Evolutionary conservation across 2,888 invertebrate genomes (phyloP), one percentile per base, ranked within the genome.

Genomic region (Coremacera marginata): DNA sequence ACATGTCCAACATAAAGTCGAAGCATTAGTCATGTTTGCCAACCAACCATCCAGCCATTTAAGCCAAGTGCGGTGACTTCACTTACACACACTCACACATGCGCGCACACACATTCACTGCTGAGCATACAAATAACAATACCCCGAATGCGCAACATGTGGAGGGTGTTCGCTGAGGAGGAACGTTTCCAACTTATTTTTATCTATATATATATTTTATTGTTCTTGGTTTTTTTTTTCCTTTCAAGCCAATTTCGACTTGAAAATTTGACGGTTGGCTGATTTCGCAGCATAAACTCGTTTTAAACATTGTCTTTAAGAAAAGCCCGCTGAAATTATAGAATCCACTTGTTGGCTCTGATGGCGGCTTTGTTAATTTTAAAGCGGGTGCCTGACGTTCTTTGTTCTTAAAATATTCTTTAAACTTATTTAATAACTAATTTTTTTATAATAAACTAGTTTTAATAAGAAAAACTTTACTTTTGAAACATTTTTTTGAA

Each of bases 161-260:
- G 75, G 78, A 77, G 80, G 80, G 78, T 80, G 80, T 63, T 77
- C 78, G 77, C 79, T 80, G 78, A 75, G 75, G 77, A 75, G 80
- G 80, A 80, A 79, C 79, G 79, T 60, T 78, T 60, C 77, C 4
- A 62, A 49, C 62, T 63, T 5, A 27, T 57, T 71, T 55, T 34
- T 55, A 55, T 62, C 25, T 31, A 73, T 57, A 55, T 19, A 14
- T 19, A 8, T 55, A 22, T 51, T 70, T 70, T 31, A 51, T 52
- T 70, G 25, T 27, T n/a, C 51, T 74, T 52, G 14, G 14, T 31
- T 79, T 70, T 25, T 79, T 80, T 79, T 82, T 79, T 81, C 82
- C 82, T 83, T 85, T 82, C 79, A 83, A 52, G 52, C 82, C 82
- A 84, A 84, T 85, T 84, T 84, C 84, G 84, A 82, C 85, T 84